A percentile compares a stretch with the other conserved stretches of the same genome.
These are phyloP conservation scores for Musca vetustissima DNA, from an alignment of 1,140 invertebrate species.

Conservation along the genomic window DNA sequence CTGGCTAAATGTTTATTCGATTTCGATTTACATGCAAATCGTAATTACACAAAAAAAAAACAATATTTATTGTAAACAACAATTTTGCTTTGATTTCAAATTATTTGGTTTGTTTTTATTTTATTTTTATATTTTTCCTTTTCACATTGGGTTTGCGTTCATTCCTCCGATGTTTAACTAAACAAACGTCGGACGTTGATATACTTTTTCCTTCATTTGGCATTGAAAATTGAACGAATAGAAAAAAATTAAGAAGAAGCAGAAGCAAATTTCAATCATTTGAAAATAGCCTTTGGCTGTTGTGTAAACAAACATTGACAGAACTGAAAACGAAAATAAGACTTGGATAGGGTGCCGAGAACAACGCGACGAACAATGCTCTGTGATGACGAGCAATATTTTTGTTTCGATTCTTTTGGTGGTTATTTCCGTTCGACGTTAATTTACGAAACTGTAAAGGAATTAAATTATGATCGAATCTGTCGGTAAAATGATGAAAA, in stretches of 20 bases:
- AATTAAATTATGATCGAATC: conserved; percentile 3
- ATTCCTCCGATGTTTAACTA: background rate
- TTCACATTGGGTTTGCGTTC: background rate
- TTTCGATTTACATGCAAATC: conserved; percentile 17
- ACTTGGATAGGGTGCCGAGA: too few species aligned
- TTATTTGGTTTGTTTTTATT: conserved; percentile 1
- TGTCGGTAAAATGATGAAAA: background rate
- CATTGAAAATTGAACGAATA: conserved; percentile 18
- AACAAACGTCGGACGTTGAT: background rate
- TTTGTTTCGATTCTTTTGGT: background rate
- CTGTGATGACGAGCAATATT: background rate
- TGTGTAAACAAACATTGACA: conserved; percentile 5
- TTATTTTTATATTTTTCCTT: conserved; percentile 1
- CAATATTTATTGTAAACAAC: conserved; percentile 15
- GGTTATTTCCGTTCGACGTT: background rate
- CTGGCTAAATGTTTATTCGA: background rate
- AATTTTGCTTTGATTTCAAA: background rate
- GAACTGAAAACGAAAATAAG: background rate
- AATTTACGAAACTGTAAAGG: conserved; percentile 3
- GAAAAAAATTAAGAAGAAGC: background rate
- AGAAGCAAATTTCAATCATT: background rate
- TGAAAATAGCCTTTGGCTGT: conserved; percentile 18
- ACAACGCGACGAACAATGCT: too few species aligned
- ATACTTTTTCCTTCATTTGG: conserved; percentile 23
- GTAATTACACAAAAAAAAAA: background rate